These are phyloP conservation scores for Urosaurus nigricauda DNA, from an alignment of 2,797 vertebrate species.

Conservation along the genomic window DNA sequence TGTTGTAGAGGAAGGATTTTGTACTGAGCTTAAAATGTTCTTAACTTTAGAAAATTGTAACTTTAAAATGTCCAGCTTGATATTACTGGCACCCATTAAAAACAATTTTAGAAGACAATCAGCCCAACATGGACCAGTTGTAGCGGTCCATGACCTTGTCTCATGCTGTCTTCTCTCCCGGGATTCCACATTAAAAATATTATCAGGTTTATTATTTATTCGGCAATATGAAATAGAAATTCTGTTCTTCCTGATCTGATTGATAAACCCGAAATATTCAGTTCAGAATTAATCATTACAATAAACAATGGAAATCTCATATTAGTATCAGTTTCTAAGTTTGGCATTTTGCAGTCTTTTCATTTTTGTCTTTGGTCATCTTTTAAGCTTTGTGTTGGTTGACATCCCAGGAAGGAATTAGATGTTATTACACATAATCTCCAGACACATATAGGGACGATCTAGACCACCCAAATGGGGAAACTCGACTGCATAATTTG, in stretches of 20 bases:
- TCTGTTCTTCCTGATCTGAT: not conserved
- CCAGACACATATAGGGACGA: too few relatives aligned
- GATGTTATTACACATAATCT: not conserved
- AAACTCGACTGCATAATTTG: too few relatives aligned
- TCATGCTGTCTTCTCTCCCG: not conserved
- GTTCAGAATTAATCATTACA: not conserved
- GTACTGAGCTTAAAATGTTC: not conserved
- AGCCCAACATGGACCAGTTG: not conserved
- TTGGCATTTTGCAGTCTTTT: not conserved
- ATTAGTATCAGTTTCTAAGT: not conserved
- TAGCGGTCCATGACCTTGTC: not conserved
- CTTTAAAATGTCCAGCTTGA: not conserved
- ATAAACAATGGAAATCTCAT: not conserved
- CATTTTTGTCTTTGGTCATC: not conserved
- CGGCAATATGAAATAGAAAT: not conserved
- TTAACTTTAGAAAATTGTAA: not conserved
- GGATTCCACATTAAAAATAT: not conserved
- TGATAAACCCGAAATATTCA: not conserved
- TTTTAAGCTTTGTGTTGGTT: not conserved
- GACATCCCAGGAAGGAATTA: not conserved
- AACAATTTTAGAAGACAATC: too few relatives aligned
- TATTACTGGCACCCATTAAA: not conserved
- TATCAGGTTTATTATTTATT: not conserved
- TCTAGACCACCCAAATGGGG: too few relatives aligned
- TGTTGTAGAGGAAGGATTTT: not conserved